A percentile compares a stretch with the other conserved stretches of the same genome.
Conservation (phyloP, 2,888 invertebrate species). For the Drosophila percnosoma region DNA sequence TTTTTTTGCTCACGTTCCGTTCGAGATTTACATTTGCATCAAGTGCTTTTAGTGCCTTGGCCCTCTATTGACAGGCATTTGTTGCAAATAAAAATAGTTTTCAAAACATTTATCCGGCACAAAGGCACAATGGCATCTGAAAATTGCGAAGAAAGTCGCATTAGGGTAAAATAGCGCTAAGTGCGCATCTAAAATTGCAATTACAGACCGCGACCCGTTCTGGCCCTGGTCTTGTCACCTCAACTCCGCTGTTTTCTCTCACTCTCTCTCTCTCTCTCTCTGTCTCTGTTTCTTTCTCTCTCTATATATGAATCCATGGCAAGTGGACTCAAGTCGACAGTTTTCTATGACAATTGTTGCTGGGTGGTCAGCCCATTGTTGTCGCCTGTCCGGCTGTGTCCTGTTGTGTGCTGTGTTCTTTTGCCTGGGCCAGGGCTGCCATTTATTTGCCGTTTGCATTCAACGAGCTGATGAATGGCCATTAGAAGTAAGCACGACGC, state of each 20-base stretch:
- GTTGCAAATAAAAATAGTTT: conserved; percentile 68
- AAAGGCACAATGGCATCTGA: conserved; percentile 64
- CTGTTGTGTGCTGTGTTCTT: conserved; percentile 21
- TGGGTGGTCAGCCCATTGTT: conserved; percentile 68
- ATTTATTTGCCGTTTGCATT: conserved; percentile 79
- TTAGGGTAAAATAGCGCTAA: conserved; percentile 75
- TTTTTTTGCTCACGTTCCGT: not conserved
- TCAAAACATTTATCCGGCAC: conserved; percentile 65
- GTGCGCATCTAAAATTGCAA: conserved; percentile 69
- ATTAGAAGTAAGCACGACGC: conserved; percentile 76
- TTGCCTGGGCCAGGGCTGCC: conserved; percentile 39
- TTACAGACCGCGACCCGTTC: conserved; percentile 55
- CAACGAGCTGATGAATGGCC: conserved; percentile 78
- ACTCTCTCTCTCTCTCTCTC: not conserved
- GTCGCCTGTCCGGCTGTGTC: conserved; percentile 17
- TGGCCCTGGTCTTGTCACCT: conserved; percentile 7
- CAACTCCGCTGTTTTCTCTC: not conserved
- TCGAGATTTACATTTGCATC: not conserved
- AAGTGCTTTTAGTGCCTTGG: conserved; percentile 7
- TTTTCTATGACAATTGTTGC: conserved; percentile 76
- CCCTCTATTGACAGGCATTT: conserved; percentile 42
- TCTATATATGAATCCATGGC: conserved; percentile 2
- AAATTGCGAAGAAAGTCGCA: conserved; percentile 56
- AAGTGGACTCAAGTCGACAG: conserved; percentile 50
- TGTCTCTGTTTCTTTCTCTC: not conserved